Evolutionary conservation across 2,113 vertebrate species (phyloP).

Genomic region (Oreochromis niloticus): DNA sequence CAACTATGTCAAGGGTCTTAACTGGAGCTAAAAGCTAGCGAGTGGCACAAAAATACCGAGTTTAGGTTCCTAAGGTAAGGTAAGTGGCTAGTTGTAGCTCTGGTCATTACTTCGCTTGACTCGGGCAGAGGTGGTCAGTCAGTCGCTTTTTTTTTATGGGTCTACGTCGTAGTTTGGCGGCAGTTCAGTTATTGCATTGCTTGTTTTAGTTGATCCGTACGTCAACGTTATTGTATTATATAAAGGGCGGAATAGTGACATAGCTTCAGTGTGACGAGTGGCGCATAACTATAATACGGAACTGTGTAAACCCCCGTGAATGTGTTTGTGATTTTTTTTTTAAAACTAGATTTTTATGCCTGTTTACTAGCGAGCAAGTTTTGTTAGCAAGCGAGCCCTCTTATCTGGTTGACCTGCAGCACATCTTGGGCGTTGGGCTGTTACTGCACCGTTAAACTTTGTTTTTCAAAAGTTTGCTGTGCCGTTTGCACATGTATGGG

Average conservation of each 20-base stretch:
- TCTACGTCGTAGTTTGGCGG: not conserved
- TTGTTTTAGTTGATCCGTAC: not conserved
- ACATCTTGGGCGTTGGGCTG: not conserved
- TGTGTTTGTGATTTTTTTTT: not conserved
- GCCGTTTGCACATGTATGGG: not conserved
- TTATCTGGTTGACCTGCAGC: not conserved
- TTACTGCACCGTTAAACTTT: not conserved
- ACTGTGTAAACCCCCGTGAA: not conserved
- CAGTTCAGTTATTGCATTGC: not conserved
- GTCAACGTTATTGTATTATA: not conserved
- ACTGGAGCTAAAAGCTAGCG: not conserved
- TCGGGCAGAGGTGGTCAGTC: not conserved
- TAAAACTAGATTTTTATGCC: not conserved
- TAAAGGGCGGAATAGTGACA: not conserved
- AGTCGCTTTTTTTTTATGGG: not conserved
- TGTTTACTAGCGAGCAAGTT: not conserved
- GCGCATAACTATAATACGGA: not conserved
- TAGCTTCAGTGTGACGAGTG: not conserved
- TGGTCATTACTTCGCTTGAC: not conserved
- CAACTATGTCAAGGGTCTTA: not conserved
- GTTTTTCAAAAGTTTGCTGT: not conserved
- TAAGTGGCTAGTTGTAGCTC: not conserved
- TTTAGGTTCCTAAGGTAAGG: not conserved
- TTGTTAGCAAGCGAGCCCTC: not conserved
- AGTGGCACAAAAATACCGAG: not conserved